Percentiles rank a stretch among this genome's conserved stretches.
Evolutionary conservation across 2,797 vertebrate species (phyloP).

Genomic region (Phoxinus dragarum): DNA sequence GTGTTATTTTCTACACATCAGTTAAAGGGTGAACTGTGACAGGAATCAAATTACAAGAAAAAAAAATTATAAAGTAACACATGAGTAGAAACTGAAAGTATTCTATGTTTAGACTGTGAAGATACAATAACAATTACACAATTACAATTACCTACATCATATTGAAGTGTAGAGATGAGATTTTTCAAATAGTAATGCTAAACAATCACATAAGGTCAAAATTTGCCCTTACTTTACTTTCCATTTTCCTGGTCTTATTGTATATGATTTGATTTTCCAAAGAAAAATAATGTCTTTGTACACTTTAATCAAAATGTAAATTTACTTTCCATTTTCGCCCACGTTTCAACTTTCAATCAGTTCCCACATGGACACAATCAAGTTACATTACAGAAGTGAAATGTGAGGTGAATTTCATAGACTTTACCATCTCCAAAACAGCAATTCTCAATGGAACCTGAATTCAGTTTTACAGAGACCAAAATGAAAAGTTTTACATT

Average conservation of each 20-base stretch:
- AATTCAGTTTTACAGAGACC: background rate
- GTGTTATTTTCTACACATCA: background rate
- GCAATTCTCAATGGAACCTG: background rate
- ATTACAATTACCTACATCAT: background rate
- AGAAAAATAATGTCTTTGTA: background rate
- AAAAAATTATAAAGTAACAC: background rate
- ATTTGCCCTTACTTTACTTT: background rate
- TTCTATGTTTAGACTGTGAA: background rate
- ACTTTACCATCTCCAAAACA: background rate
- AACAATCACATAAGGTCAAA: background rate
- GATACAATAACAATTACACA: background rate
- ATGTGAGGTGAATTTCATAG: background rate
- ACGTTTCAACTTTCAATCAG: background rate
- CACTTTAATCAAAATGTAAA: constrained; percentile 10
- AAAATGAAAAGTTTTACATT: constrained; percentile 4
- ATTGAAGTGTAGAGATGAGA: background rate
- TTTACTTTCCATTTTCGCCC: background rate
- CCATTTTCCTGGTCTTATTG: too few relatives aligned
- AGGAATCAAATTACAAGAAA: background rate
- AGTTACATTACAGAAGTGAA: background rate
- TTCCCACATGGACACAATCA: background rate
- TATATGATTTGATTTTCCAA: background rate
- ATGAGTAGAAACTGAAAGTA: background rate
- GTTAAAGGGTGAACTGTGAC: background rate
- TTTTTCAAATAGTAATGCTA: background rate